These are phyloP conservation scores for Laticauda colubrina DNA, from an alignment of 2,113 vertebrate species.

Conservation along the genomic window DNA sequence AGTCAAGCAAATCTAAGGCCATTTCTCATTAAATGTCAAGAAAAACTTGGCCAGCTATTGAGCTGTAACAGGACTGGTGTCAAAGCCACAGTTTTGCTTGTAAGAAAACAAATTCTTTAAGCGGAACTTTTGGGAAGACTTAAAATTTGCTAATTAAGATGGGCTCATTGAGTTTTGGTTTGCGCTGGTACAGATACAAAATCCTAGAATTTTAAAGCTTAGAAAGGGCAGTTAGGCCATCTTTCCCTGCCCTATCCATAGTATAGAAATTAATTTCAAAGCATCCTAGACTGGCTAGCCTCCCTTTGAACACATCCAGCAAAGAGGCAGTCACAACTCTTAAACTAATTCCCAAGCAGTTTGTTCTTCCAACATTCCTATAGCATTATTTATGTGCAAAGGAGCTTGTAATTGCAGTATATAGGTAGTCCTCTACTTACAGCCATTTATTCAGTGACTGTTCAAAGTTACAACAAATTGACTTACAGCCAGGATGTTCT, in stretches of 20 bases:
- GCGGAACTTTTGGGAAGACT: neutral
- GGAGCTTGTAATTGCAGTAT: neutral
- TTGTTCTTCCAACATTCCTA: neutral
- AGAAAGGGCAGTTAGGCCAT: neutral
- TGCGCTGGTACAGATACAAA: neutral
- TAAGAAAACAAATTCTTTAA: neutral
- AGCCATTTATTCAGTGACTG: neutral
- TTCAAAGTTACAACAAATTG: neutral
- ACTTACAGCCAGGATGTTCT: neutral
- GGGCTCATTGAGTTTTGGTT: neutral
- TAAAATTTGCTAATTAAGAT: neutral
- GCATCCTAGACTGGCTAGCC: neutral
- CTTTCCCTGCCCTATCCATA: neutral
- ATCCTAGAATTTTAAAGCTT: neutral
- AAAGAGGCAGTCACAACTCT: neutral
- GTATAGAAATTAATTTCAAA: neutral
- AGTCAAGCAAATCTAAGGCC: conserved; percentile 6
- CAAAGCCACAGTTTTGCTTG: neutral
- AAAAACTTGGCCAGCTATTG: conserved; percentile 20
- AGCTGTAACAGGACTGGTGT: conserved; percentile 4
- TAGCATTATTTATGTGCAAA: neutral
- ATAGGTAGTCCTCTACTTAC: neutral
- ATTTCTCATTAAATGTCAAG: conserved; percentile 1
- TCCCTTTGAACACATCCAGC: neutral
- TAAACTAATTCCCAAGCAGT: neutral